Evolutionary conservation across 2,888 invertebrate genomes (phyloP).

Genomic region (Automeris io): DNA sequence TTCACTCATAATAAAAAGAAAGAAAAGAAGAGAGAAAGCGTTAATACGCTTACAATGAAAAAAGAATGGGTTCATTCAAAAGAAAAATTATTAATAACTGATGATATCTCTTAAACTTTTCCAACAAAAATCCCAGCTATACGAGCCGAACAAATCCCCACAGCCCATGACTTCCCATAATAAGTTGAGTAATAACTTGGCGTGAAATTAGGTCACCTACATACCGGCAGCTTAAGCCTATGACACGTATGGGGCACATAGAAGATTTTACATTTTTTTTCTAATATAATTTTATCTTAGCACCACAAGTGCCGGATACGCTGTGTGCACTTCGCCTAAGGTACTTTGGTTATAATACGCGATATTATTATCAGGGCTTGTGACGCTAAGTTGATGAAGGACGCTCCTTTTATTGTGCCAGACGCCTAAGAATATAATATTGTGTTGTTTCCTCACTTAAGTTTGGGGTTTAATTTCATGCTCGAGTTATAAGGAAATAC

Average conservation of each 20-base stretch:
- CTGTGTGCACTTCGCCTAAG: conserved; percentile 1
- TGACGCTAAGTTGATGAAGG: not conserved
- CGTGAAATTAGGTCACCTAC: conserved; percentile 49
- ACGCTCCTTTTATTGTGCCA: not conserved
- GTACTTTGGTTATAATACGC: not conserved
- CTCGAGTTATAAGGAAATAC: not conserved
- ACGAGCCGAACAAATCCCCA: conserved; percentile 32
- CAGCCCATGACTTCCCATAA: conserved; percentile 36
- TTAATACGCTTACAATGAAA: no score
- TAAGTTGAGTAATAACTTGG: conserved; percentile 41
- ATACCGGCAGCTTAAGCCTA: conserved; percentile 24
- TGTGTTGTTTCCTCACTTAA: not conserved
- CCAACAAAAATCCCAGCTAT: conserved; percentile 22
- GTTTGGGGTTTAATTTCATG: not conserved
- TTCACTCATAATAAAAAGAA: no score
- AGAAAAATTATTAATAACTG: conserved; percentile 5
- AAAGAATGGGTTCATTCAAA: not conserved
- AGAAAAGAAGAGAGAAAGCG: no score
- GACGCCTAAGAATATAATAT: not conserved
- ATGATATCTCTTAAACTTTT: conserved; percentile 21
- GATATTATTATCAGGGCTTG: not conserved
- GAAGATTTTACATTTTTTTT: conserved; percentile 19
- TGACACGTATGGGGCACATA: conserved; percentile 22
- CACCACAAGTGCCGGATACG: not conserved
- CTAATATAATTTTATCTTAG: conserved; percentile 10